Evolutionary conservation across 2,888 invertebrate genomes (phyloP).

Genomic region (Platypus cylindrus): DNA sequence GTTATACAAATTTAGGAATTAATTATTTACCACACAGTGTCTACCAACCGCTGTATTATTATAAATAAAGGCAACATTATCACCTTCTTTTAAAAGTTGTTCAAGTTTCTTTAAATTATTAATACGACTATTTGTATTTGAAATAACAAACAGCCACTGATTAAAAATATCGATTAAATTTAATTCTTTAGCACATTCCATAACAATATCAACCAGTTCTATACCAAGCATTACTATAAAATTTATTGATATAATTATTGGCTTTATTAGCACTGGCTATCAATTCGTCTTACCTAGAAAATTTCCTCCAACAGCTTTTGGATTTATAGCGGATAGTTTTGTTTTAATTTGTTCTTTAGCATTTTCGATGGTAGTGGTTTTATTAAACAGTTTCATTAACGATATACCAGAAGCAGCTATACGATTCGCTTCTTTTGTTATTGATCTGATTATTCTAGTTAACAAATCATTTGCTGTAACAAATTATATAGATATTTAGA

Average conservation of each 20-base stretch:
- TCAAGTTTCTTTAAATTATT: slow-evolving; percentile 44
- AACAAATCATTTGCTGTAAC: slow-evolving; percentile 48
- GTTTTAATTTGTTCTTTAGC: slow-evolving; percentile 24
- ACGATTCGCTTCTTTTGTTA: slow-evolving; percentile 34
- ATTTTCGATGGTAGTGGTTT: slow-evolving; percentile 15
- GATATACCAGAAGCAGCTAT: slow-evolving; percentile 26
- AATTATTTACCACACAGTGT: slow-evolving; percentile 43
- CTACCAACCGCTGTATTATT: slow-evolving; percentile 45
- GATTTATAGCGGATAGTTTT: slow-evolving; percentile 25
- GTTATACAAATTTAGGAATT: neutral
- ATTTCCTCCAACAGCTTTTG: slow-evolving; percentile 30
- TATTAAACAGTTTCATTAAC: slow-evolving; percentile 24
- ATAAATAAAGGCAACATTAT: slow-evolving; percentile 66
- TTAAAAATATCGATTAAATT: slow-evolving; percentile 56
- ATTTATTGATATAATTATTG: too few species aligned
- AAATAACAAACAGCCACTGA: slow-evolving; percentile 72
- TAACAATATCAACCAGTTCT: slow-evolving; percentile 48
- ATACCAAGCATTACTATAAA: slow-evolving; percentile 43
- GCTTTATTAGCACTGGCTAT: neutral
- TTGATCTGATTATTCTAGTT: slow-evolving; percentile 47
- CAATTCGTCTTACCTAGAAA: slow-evolving; percentile 34
- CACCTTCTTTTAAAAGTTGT: slow-evolving; percentile 56
- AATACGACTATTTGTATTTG: slow-evolving; percentile 42
- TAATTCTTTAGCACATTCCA: slow-evolving; percentile 54
- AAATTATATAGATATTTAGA: slow-evolving; percentile 1